Evolutionary conservation across 2,113 vertebrate species (phyloP), one percentile per base, ranked within the genome.

Genomic region (Hylia prasina): DNA sequence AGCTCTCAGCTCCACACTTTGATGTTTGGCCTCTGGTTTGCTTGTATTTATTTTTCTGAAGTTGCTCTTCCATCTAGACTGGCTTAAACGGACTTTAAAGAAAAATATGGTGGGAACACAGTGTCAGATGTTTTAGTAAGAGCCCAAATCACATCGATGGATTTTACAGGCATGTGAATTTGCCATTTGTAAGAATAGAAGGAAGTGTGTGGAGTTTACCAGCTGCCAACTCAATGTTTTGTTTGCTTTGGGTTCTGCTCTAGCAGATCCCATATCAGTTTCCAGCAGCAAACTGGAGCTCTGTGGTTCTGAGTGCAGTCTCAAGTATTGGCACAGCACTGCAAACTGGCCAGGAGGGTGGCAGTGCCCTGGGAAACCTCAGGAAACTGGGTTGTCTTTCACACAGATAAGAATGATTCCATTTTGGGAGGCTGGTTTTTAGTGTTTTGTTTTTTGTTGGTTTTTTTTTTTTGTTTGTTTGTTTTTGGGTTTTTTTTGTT

Each of bases 1-100:
- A 5, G 65, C 65, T 91, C 77, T 70, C 47, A 92, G 76, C 86
- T 50, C 2, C 63, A 31, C 56, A 20, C 71, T 96, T 95, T 97
- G 87, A 94, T 91, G 87, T 84, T 37, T 89, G 77, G 64, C 72
- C 65, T 77, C 31, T 78, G 81, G 47, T 69, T 87, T 80, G 48
- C 75, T 69, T 88, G 64, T 25, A 6, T 77, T 79, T 73, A 6
- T 39, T 81, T 75, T 69, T 58, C 64, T 78, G 51, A n/a, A 72
- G 48, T 66, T 70, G n/a, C 30, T 53, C 39, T 84, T 82, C 90
- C 37, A 78, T 92, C 77, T 60, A 91, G 78, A 15, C 39, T n/a
- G 22, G 20, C 12, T 92, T 89, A 94, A 95, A 86, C 0, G 35
- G 71, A 69, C 63, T 86, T 82, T 15, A 64, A 92, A 89, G 77